phyloP scores from a whole-genome alignment of 2,888 invertebrate genomes.

The Sesia bembeciformis region DNA sequence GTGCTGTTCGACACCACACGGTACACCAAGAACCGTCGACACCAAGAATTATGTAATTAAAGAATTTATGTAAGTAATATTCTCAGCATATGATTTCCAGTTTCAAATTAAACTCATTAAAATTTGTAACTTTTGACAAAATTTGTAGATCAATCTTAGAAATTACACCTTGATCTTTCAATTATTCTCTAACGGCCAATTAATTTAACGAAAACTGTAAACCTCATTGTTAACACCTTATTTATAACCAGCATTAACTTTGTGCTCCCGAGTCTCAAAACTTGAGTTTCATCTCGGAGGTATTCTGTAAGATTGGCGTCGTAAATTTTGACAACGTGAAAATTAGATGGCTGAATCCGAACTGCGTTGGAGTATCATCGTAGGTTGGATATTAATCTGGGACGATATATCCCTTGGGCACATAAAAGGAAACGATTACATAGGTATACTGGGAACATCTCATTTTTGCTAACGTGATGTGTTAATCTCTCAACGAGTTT shows the following conservation, averaged over 20 bases:
- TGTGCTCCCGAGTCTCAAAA: neutral
- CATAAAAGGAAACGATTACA: conserved; percentile 13
- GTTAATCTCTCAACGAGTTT: too few relatives aligned
- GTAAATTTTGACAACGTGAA: conserved; percentile 37
- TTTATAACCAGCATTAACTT: neutral
- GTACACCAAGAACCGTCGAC: too few relatives aligned
- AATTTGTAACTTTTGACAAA: too few relatives aligned
- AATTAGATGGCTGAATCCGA: conserved; percentile 29
- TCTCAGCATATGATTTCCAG: too few relatives aligned
- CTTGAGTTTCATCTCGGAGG: conserved; percentile 19
- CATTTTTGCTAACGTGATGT: neutral
- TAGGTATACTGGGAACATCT: conserved; percentile 10
- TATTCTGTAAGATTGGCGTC: conserved; percentile 32
- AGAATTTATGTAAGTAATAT: too few relatives aligned
- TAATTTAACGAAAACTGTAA: neutral
- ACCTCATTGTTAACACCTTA: neutral
- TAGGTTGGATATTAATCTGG: conserved; percentile 24
- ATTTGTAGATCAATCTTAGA: too few relatives aligned
- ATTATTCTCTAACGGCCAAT: neutral
- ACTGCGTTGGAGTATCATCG: conserved; percentile 7
- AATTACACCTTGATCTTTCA: too few relatives aligned
- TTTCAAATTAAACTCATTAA: too few relatives aligned
- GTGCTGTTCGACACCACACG: too few relatives aligned
- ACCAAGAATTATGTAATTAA: too few relatives aligned
- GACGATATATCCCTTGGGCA: conserved; percentile 14